phyloP scores from a whole-genome alignment of 1,140 invertebrate species.

The Drosophila elegans region DNA sequence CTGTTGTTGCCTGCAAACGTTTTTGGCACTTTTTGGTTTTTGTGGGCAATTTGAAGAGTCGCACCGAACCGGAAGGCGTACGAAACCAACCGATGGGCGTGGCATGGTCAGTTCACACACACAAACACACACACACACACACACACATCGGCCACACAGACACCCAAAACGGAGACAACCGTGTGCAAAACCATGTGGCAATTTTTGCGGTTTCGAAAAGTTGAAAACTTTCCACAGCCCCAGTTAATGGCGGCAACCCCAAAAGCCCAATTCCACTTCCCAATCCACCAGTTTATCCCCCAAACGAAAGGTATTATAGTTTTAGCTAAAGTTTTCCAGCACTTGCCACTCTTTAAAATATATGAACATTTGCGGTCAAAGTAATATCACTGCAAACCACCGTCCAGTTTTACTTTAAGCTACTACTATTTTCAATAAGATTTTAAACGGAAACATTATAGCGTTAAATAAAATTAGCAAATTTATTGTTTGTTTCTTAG shows the following conservation, averaged over 20 bases:
- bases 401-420: no score
- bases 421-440: no score
- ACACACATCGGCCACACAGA: neutral
- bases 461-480: no score
- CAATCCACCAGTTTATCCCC: neutral
- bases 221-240: conserved; percentile 64
- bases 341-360: conserved; percentile 6
- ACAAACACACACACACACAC: neutral
- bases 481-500: no score
- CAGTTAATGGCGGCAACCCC: conserved; percentile 29
- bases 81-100: conserved; percentile 5
- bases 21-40: conserved; percentile 72
- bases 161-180: conserved; percentile 10
- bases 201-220: conserved; percentile 75
- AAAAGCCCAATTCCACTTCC: neutral
- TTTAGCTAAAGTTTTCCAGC: conserved; percentile 11
- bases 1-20: conserved; percentile 54
- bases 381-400: neutral
- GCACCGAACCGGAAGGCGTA: conserved; percentile 33
- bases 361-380: conserved; percentile 11
- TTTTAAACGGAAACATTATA: no score
- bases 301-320: conserved; percentile 18
- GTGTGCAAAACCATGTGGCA: conserved; percentile 69
- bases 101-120: conserved; percentile 49
- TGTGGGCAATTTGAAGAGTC: conserved; percentile 74